Conservation (phyloP, 1,140 invertebrate species). For the Wiebesia pumilae region DNA sequence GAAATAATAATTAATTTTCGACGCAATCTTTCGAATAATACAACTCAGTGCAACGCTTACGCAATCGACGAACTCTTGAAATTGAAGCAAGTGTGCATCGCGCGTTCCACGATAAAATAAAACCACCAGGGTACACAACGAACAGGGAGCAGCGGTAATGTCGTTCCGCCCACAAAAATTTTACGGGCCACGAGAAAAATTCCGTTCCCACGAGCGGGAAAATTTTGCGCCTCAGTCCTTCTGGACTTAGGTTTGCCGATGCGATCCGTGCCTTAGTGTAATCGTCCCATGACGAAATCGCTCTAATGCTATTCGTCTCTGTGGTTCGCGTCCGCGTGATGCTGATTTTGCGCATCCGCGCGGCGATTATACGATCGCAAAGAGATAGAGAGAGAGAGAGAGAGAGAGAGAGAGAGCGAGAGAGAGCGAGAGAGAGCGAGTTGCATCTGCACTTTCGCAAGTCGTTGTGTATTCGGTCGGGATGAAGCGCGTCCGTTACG, state of each 20-base stretch:
- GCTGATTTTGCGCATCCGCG: slow-evolving; percentile 27
- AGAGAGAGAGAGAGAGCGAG: not conserved
- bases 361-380: not conserved
- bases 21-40: not conserved
- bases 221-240: not conserved
- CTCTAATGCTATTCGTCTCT: not conserved
- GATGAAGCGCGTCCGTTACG: not conserved
- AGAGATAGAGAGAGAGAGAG: not conserved
- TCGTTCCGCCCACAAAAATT: not conserved
- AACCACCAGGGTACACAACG: too few relatives aligned
- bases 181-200: slow-evolving; percentile 9
- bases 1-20: not conserved
- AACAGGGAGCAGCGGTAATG: too few relatives aligned
- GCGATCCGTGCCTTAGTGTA: not conserved
- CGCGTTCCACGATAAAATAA: not conserved
- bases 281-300: slow-evolving; percentile 41
- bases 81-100: not conserved
- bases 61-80: not conserved
- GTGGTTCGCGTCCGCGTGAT: not conserved
- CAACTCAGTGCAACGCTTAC: not conserved
- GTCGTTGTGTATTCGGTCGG: not conserved
- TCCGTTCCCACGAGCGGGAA: slow-evolving; percentile 7
- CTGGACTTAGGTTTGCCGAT: slow-evolving; percentile 6
- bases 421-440: not conserved
- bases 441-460: slow-evolving; percentile 7